phyloP scores from a whole-genome alignment of 2,888 invertebrate species.

The Gisinianus flammeolus region DNA sequence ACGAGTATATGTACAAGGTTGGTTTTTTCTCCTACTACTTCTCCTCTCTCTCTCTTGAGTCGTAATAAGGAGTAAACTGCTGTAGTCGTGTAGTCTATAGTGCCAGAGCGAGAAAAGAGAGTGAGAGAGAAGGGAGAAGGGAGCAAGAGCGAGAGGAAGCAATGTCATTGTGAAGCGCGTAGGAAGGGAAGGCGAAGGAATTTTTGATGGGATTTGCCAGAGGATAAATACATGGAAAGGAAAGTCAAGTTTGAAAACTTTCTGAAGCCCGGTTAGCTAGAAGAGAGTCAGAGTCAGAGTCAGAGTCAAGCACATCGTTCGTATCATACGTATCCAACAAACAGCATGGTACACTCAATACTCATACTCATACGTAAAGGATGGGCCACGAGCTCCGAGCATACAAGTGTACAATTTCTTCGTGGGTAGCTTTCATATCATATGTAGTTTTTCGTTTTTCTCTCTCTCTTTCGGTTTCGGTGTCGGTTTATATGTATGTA shows the following conservation, averaged over 20 bases:
- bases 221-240: constrained; percentile 10
- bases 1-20: not conserved
- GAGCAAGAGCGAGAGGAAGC: not conserved
- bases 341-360: not conserved
- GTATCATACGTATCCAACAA: not conserved
- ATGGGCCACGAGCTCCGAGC: no score
- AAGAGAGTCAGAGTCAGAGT: not conserved
- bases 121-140: not conserved
- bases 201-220: constrained; percentile 33
- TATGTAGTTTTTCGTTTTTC: no score
- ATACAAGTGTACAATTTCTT: not conserved
- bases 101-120: not conserved
- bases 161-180: not conserved
- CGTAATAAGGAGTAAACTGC: constrained; percentile 6
- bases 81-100: not conserved
- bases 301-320: not conserved
- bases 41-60: no score
- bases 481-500: no score
- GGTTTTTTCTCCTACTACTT: not conserved
- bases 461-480: no score
- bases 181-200: constrained; percentile 22
- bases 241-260: constrained; percentile 27
- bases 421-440: not conserved
- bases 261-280: constrained; percentile 5
- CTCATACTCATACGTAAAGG: no score